phyloP scores from a whole-genome alignment of 2,888 invertebrate species.

The Zaprionus obscuricornis region DNA sequence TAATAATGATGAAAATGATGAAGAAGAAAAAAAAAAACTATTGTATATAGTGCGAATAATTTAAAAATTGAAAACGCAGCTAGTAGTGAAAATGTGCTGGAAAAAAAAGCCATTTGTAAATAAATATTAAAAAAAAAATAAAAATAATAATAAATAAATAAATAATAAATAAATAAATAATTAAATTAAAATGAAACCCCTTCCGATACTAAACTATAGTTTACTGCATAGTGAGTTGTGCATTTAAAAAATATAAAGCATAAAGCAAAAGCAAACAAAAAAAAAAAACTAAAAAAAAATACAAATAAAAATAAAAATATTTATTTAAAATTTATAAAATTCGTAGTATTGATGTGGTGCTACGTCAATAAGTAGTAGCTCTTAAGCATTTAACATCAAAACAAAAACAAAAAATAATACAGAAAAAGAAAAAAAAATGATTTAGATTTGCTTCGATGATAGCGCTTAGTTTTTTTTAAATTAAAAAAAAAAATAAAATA shows the following conservation, averaged over 20 bases:
- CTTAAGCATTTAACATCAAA: slow-evolving; percentile 56
- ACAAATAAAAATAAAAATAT: slow-evolving; percentile 11
- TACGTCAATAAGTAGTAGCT: slow-evolving; percentile 31
- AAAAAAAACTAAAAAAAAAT: slow-evolving; percentile 2
- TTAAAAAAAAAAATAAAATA: not conserved
- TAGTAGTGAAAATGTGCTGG: slow-evolving; percentile 7
- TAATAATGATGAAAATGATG: not conserved
- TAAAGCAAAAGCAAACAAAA: not conserved
- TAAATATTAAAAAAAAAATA: not conserved
- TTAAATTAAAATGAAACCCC: slow-evolving; percentile 38
- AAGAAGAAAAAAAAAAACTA: slow-evolving; percentile 35
- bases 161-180: not conserved
- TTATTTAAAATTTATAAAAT: slow-evolving; percentile 24
- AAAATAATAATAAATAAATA: not conserved
- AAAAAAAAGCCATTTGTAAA: not conserved
- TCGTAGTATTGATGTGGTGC: slow-evolving; percentile 24
- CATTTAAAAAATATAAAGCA: no score
- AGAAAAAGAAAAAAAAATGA: no score
- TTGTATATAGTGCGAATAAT: slow-evolving; percentile 27
- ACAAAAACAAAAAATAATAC: slow-evolving; percentile 4
- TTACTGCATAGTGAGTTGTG: slow-evolving; percentile 29
- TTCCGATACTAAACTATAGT: slow-evolving; percentile 43
- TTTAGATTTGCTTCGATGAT: no score
- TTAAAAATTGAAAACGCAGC: not conserved
- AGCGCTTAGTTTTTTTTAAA: no score